Base-by-base conservation (phyloP, 2,888 invertebrate genomes). In the Cheilosia pagana region DNA sequence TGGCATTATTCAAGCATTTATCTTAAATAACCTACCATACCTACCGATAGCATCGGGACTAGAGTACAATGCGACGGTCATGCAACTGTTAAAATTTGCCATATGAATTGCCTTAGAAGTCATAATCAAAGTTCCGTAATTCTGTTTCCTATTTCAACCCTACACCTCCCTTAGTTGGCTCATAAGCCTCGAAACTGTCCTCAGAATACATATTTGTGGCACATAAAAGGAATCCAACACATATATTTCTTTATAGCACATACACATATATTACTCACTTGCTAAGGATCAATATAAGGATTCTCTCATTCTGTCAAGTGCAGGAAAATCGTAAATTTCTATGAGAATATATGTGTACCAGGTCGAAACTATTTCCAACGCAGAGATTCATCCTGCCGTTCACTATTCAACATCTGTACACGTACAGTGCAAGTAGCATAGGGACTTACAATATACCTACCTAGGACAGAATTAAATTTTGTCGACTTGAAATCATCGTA, bases 321-420 rank as follows among this genome's bases (percentile, higher is more conserved):
- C 43, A 60, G 60, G 43, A 23, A 62, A 21, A 53, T 62, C 39
- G 41, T 71, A 60, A 39, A 72, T 62, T 63, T 45, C 35, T 63
- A 63, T 2, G 19, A 72, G 28, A 48, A 63, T 55, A 63, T 55
- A 63, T 63, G 43, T 52, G 71, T 45, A 72, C 23, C 35, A 60
- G 41, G 43, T 41, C 25, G 71, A 52, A 41, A 41, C 62, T 52
- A 52, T 52, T 60, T 52, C 25, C 12, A 28, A 28, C n/a, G 65
- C 52, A 52, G 43, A 52, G 16, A 45, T 21, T 45, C 31, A 39
- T 65, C 50, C 52, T 39, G 25, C 60, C 45, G 10, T 28, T 60
- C 43, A 19, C 10, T 25, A 60, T 60, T 60, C 43, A 45, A 28
- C 16, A n/a, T 25, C 28, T 45, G 28, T 41, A 45, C 6, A 63